Conservation (phyloP, 2,888 invertebrate species). For the Xylophagus ater region DNA sequence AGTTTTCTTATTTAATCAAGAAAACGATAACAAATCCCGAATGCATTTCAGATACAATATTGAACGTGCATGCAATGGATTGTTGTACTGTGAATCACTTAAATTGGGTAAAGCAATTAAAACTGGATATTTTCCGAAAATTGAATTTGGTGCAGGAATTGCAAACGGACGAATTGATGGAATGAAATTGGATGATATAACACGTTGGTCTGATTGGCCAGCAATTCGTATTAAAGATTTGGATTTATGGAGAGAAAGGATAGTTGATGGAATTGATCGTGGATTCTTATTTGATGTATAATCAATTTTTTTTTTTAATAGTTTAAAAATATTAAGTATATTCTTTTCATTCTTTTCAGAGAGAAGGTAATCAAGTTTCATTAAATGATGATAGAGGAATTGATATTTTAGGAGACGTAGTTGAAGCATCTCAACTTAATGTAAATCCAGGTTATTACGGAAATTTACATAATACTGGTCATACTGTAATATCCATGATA, state of each 20-base stretch:
- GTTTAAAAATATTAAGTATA: constrained; percentile 17
- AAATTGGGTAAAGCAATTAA: neutral
- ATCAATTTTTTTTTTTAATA: constrained; percentile 32
- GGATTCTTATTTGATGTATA: constrained; percentile 37
- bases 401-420: constrained; percentile 58
- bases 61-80: constrained; percentile 7
- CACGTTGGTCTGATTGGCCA: constrained; percentile 43
- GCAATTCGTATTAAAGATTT: constrained; percentile 44
- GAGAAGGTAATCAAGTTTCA: constrained; percentile 1
- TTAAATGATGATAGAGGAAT: constrained; percentile 40
- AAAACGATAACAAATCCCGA: neutral
- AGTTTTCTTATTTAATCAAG: neutral
- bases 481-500: constrained; percentile 55
- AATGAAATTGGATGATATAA: constrained; percentile 16
- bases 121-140: constrained; percentile 9
- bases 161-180: constrained; percentile 7
- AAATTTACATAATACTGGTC: constrained; percentile 63
- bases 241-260: constrained; percentile 48
- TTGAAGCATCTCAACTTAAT: constrained; percentile 56
- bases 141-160: constrained; percentile 5
- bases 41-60: constrained; percentile 11
- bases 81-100: constrained; percentile 2
- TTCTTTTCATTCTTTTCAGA: neutral
- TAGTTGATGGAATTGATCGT: constrained; percentile 48
- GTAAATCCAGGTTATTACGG: constrained; percentile 56